Base-by-base conservation (phyloP, 2,113 vertebrate genomes). In the Clarias gariepinus region DNA sequence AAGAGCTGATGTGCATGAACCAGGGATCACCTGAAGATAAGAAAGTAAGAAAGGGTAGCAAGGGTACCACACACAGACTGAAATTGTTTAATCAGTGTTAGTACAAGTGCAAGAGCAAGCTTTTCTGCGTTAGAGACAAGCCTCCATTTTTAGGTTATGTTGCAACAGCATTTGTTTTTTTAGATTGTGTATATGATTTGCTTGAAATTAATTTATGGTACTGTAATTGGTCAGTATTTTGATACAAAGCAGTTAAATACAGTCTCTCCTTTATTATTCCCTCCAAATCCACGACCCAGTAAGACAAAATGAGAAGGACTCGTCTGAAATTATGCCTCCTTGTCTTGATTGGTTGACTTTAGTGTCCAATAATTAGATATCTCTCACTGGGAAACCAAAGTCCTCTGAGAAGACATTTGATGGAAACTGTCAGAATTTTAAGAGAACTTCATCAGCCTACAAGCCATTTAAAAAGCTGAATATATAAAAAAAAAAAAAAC, bases 1-100 rank as follows among this genome's bases (percentile, higher is more conserved):
- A 74, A 78, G 64, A 41, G 10, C 74, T 60, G 10, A 63, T 89
- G 82, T 55, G 36, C 74, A 61, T 83, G 88, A 79, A 78, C 63
- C 55, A 21, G 30, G n/a, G 85, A 85, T 88, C 82, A 88, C 25
- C 55, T 83, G 36, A n/a, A 85, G 87, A 88, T 87, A 88, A 89
- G 79, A 87, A 60, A 81, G 85, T 87, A 88, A 89, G 79, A 87
- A 60, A 81, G 85, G 83, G 85, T 76, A 87, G 85, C 68, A 71
- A 11, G 41, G 74, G 33, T 66, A 78, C 52, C 87, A 55, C 89
- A 87, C 85, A 73, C 73, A 76, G 23, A 15, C 73, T n/a, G 41
- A 76, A 76, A 76, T n/a, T 6, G 41, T 41, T 76, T 52, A 76
- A 76, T 85, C 81, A 79, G 25, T 74, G 33, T 82, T 88, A 88